Conservation (phyloP, 2,888 invertebrate species). For the Vandiemenella viatica region DNA sequence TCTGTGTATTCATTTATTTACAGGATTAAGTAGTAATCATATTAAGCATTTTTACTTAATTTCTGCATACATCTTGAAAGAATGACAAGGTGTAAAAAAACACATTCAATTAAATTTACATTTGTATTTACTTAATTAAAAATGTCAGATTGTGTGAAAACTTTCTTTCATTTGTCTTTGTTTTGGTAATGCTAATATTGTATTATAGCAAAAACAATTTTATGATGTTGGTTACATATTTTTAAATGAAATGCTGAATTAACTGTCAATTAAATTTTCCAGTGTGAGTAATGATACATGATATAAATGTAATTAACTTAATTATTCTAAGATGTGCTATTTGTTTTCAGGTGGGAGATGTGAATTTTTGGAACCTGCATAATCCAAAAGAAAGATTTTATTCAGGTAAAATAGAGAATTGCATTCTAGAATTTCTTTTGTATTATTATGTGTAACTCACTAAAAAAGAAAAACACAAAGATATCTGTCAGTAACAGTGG, state of each 20-base stretch:
- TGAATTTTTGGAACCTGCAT: slow-evolving; percentile 34
- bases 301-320: background rate
- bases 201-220: background rate
- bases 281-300: background rate
- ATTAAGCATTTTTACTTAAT: too few relatives aligned
- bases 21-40: too few relatives aligned
- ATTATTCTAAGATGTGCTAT: background rate
- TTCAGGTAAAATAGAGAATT: slow-evolving; percentile 18
- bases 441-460: too few relatives aligned
- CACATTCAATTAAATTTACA: background rate
- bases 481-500: too few relatives aligned
- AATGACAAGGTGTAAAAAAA: background rate
- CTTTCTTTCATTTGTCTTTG: too few relatives aligned
- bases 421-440: too few relatives aligned
- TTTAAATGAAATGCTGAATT: background rate
- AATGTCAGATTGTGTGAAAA: background rate
- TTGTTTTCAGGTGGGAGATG: slow-evolving; percentile 26
- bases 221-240: background rate
- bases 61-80: too few relatives aligned
- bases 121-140: background rate
- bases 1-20: too few relatives aligned
- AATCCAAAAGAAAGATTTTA: slow-evolving; percentile 31
- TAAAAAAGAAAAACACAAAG: too few relatives aligned
- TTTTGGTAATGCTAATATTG: too few relatives aligned
- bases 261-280: background rate